Percentiles rank a stretch among this genome's conserved stretches.
These are phyloP conservation scores for Drosophila sucinea DNA, from an alignment of 1,140 invertebrate genomes.

Conservation along the genomic window DNA sequence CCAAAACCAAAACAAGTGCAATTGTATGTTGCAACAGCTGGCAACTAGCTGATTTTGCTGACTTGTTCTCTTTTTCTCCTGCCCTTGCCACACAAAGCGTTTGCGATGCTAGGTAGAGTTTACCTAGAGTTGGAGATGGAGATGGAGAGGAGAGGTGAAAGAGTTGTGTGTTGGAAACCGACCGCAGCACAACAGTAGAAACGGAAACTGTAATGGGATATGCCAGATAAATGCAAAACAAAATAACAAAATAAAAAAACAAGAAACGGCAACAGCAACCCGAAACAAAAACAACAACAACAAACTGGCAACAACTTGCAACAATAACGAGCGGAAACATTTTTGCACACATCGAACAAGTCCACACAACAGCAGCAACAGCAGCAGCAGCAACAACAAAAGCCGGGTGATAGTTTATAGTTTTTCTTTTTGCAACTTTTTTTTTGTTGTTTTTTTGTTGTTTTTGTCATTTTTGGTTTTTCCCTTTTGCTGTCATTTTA, in stretches of 20 bases:
- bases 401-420: not conserved
- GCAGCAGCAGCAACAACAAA: not conserved
- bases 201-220: constrained; percentile 56
- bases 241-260: not conserved
- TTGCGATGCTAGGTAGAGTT: not conserved
- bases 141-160: not conserved
- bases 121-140: not conserved
- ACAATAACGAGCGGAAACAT: constrained; percentile 22
- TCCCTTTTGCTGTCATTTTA: constrained; percentile 4
- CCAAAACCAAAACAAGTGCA: constrained; percentile 23
- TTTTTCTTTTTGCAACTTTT: constrained; percentile 16
- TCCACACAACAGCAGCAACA: not conserved
- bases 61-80: constrained; percentile 6
- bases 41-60: constrained; percentile 11
- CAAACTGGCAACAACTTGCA: constrained; percentile 10
- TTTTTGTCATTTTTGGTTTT: not conserved
- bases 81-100: not conserved
- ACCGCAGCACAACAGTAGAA: constrained; percentile 26
- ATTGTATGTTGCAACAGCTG: constrained; percentile 18
- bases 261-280: constrained; percentile 13
- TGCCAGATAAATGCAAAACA: constrained; percentile 45
- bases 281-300: constrained; percentile 22
- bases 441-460: not conserved
- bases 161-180: constrained; percentile 28
- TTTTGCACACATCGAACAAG: constrained; percentile 12